Evolutionary conservation across 2,888 invertebrate genomes (phyloP).

Genomic region (Eurois occulta): DNA sequence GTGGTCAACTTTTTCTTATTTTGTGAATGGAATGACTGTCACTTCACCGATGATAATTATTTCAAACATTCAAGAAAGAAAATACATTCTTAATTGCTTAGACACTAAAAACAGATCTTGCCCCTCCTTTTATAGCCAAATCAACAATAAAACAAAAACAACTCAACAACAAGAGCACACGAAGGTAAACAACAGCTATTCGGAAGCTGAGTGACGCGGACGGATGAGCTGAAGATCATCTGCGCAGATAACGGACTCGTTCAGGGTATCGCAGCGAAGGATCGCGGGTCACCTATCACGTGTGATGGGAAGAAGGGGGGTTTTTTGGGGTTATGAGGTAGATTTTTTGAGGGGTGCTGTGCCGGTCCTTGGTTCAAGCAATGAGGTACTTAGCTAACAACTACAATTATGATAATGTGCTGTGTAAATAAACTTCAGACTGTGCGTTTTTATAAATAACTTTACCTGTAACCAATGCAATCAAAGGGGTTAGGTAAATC

Average conservation of each 20-base stretch:
- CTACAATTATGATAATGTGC: background rate
- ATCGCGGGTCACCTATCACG: slow-evolving; percentile 39
- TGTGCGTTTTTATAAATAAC: no score
- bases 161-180: slow-evolving; percentile 11
- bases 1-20: background rate
- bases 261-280: slow-evolving; percentile 50
- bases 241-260: slow-evolving; percentile 65
- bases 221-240: slow-evolving; percentile 69
- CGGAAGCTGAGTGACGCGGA: slow-evolving; percentile 62
- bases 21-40: background rate
- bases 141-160: background rate
- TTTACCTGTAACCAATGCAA: background rate
- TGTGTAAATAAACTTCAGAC: no score
- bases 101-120: background rate
- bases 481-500: background rate
- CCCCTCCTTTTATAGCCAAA: background rate
- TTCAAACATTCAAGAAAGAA: background rate
- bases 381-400: background rate
- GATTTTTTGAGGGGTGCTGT: background rate
- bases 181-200: slow-evolving; percentile 37
- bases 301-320: background rate
- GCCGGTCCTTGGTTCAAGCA: background rate
- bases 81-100: background rate
- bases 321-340: background rate
- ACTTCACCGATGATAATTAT: background rate